Percentiles rank a stretch among this genome's conserved stretches.
Conservation (phyloP, 2,113 vertebrate genomes). For the Boleophthalmus pectinirostris region DNA sequence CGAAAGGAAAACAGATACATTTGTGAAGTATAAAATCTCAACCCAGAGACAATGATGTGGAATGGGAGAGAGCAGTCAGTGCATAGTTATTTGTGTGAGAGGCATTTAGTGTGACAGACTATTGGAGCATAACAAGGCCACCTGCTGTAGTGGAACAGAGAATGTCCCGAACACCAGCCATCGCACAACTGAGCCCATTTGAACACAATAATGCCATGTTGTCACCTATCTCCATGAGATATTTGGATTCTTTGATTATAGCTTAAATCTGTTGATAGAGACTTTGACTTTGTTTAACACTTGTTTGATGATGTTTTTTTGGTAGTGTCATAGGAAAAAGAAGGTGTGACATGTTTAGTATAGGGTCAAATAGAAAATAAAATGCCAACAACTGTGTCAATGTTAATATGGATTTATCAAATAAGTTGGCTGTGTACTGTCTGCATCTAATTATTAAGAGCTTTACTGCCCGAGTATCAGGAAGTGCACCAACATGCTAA, state of each 20-base stretch:
- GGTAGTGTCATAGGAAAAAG: too few relatives aligned
- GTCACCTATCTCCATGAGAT: neutral
- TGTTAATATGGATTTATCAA: too few relatives aligned
- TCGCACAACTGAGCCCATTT: neutral
- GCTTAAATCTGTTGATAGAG: neutral
- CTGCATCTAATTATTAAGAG: too few relatives aligned
- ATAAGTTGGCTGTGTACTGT: too few relatives aligned
- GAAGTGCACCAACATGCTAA: too few relatives aligned
- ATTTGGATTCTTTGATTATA: neutral
- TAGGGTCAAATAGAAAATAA: too few relatives aligned
- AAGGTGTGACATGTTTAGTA: too few relatives aligned
- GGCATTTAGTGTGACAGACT: constrained; percentile 5
- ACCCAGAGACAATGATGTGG: neutral
- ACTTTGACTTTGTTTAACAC: neutral
- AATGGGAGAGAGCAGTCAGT: neutral
- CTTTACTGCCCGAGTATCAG: too few relatives aligned
- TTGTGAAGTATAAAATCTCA: neutral
- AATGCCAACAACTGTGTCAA: too few relatives aligned
- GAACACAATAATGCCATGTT: neutral
- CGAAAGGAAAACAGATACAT: neutral
- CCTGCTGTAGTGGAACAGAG: neutral
- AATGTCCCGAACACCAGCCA: neutral
- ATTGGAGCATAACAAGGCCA: constrained; percentile 9
- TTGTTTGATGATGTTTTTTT: neutral
- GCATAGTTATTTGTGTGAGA: neutral